A percentile compares a stretch with the other conserved stretches of the same genome.
Evolutionary conservation across 1,140 invertebrate genomes (phyloP).

Genomic region (Coenobita brevimanus): DNA sequence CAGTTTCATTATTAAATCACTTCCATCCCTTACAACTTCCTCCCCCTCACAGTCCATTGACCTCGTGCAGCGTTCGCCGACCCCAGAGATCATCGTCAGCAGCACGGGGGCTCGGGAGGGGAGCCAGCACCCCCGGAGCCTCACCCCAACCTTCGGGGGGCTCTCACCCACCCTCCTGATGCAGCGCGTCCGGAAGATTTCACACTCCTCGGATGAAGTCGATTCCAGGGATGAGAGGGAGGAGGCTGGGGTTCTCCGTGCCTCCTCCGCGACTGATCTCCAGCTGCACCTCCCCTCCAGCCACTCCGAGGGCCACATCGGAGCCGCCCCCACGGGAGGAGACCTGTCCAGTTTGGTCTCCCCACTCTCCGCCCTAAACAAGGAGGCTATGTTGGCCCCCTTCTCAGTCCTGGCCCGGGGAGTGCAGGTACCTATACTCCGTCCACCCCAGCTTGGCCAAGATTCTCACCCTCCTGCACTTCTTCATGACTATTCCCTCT

Average conservation of each 20-base stretch:
- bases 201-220: slow-evolving; percentile 81
- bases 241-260: neutral
- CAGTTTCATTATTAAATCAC: no score
- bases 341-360: slow-evolving; percentile 53
- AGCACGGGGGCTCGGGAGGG: slow-evolving; percentile 70
- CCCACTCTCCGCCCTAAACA: slow-evolving; percentile 75
- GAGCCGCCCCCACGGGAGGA: slow-evolving; percentile 46
- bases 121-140: neutral
- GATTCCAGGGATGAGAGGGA: slow-evolving; percentile 70
- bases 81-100: slow-evolving; percentile 80
- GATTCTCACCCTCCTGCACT: no score
- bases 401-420: slow-evolving; percentile 84
- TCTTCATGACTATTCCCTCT: no score
- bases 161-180: slow-evolving; percentile 68
- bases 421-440: no score
- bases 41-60: neutral
- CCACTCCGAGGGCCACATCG: slow-evolving; percentile 63
- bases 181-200: slow-evolving; percentile 75
- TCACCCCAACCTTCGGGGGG: slow-evolving; percentile 70
- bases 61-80: slow-evolving; percentile 71
- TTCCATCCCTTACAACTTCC: no score
- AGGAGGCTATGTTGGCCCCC: slow-evolving; percentile 76
- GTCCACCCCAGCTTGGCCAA: no score
- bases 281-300: slow-evolving; percentile 48
- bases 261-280: slow-evolving; percentile 46